Conservation (phyloP, 1,140 invertebrate genomes). For the Melanaphis sacchari region DNA sequence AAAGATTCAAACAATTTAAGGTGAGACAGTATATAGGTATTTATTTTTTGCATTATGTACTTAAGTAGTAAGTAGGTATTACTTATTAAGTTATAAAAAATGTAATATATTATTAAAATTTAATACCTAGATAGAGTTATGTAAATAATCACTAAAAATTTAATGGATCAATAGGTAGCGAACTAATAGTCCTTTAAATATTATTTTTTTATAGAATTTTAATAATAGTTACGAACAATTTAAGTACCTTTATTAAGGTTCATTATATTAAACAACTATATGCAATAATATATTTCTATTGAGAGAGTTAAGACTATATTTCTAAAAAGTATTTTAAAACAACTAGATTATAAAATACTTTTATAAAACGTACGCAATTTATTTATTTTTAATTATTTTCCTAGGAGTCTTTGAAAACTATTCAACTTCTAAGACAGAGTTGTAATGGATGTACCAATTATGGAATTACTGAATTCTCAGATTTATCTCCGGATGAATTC, state of each 20-base stretch:
- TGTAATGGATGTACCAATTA: constrained; percentile 67
- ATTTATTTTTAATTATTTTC: background rate
- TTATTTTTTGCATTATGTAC: background rate
- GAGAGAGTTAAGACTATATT: too few relatives aligned
- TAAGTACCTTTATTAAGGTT: background rate
- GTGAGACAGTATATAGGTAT: background rate
- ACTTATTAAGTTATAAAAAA: background rate
- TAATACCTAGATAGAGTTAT: background rate
- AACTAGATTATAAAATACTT: background rate
- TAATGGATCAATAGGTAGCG: too few relatives aligned
- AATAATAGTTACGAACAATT: background rate
- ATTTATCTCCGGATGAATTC: constrained; percentile 78
- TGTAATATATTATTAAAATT: background rate
- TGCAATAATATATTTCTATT: too few relatives aligned
- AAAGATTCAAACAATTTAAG: constrained; percentile 39
- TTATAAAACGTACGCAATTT: background rate
- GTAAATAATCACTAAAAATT: background rate
- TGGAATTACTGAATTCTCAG: constrained; percentile 78
- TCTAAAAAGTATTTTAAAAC: too few relatives aligned
- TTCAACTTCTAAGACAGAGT: constrained; percentile 60
- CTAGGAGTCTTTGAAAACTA: constrained; percentile 14
- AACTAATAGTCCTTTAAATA: background rate
- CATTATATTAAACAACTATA: background rate
- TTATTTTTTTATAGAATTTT: background rate
- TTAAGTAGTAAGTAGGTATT: background rate